Percentiles rank a stretch among this genome's conserved stretches.
Evolutionary conservation across 2,888 invertebrate species (phyloP).

Genomic region (Bursaphelenchus okinawaensis): DNA sequence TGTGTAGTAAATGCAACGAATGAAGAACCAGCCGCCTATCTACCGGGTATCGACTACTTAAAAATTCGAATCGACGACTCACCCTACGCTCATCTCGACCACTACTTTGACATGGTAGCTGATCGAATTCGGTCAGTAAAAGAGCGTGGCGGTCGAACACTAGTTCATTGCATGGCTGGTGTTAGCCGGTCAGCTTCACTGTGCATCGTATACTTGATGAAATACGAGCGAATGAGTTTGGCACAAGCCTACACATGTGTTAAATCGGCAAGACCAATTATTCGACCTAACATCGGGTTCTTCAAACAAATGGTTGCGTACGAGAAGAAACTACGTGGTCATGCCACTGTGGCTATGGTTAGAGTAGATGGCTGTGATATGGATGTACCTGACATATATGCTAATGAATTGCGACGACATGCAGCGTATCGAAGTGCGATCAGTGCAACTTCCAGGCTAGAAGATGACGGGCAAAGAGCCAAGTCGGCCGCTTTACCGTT

Average conservation of each 20-base stretch:
- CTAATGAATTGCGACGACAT: conserved; percentile 41
- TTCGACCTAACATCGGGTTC: conserved; percentile 83
- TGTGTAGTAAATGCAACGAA: conserved; percentile 77
- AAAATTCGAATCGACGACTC: conserved; percentile 73
- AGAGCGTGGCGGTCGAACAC: conserved; percentile 65
- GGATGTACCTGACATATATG: conserved; percentile 53
- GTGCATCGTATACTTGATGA: conserved; percentile 80
- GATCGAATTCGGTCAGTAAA: conserved; percentile 53
- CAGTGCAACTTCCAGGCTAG: neutral
- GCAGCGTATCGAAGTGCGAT: conserved; percentile 17
- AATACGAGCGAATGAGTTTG: conserved; percentile 75
- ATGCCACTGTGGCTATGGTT: conserved; percentile 44
- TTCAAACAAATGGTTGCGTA: conserved; percentile 81
- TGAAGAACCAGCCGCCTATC: conserved; percentile 68
- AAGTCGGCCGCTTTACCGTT: conserved; percentile 17
- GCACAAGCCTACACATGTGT: conserved; percentile 44
- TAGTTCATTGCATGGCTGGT: conserved; percentile 85
- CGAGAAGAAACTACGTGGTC: conserved; percentile 62
- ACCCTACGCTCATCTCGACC: conserved; percentile 70
- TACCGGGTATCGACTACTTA: conserved; percentile 64
- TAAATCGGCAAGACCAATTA: conserved; percentile 71
- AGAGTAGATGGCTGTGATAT: conserved; percentile 49
- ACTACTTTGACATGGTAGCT: conserved; percentile 68
- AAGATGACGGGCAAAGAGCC: conserved; percentile 10
- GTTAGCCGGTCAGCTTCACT: conserved; percentile 79